Evolutionary conservation across 2,888 invertebrate genomes (phyloP), one percentile per base, ranked within the genome.

Genomic region (Tenthredo scrophulariae): DNA sequence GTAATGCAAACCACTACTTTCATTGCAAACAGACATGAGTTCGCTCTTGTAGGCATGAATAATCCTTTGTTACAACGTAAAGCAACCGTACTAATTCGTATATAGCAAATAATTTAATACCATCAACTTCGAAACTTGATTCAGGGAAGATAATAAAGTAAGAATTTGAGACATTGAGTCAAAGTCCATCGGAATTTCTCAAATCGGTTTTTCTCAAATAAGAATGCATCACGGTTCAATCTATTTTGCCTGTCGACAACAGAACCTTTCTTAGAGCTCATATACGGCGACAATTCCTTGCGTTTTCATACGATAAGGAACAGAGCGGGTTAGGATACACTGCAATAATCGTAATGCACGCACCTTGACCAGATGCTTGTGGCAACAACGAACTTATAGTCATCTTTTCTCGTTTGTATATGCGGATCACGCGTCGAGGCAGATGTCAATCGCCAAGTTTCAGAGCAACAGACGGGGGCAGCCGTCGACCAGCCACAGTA

Each of bases 381-480:
- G n/a, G 26, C 62, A 80, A 62, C 62, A 58, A 80, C 79, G 58
- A 40, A 80, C 13, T 62, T n/a, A 15, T 58, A 18, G 79, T 40
- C 62, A 40, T 26, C 80, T 62, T 26, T 80, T 43, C 6, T 13
- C 22, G 40, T 40, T 80, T 62, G 58, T 58, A 40, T 40, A 80
- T 80, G 80, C 80, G 62, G 80, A 80, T 80, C 80, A 80, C 80
- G 80, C 58, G 58, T 80, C 6, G 13, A 26, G 26, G 80, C 80
- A 80, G 80, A 80, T 80, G 80, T 80, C 62, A 80, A 80, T 80
- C 62, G 80, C 80, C 80, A 62, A 26, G 50, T 80, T 80, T 62
- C 58, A 40, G 15, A 62, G 40, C 22, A 80, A 80, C 62, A 29
- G 62, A 80, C 80, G 80, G 15, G 15, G 22, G 22, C 40, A 80